These are phyloP conservation scores for Tamias sibiricus DNA, from an alignment of 2,113 vertebrate species.

Conservation along the genomic window DNA sequence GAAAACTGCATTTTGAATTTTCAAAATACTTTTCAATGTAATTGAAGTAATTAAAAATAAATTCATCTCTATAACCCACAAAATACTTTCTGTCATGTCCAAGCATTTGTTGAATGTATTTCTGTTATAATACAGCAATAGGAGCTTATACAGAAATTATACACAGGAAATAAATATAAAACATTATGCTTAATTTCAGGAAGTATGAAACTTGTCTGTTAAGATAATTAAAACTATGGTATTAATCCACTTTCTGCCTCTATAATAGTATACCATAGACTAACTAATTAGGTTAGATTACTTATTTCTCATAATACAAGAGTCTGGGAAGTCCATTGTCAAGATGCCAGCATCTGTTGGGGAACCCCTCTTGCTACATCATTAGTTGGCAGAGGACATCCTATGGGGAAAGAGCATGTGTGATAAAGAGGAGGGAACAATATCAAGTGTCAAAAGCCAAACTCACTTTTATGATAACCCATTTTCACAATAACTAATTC, in stretches of 20 bases:
- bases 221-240: neutral
- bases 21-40: neutral
- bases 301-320: neutral
- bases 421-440: neutral
- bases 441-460: neutral
- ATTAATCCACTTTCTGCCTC: neutral
- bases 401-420: neutral
- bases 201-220: neutral
- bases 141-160: neutral
- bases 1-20: constrained; percentile 5
- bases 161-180: neutral
- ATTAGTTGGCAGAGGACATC: too few species aligned
- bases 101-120: neutral
- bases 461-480: neutral
- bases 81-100: neutral
- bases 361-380: too few species aligned
- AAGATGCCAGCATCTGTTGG: neutral
- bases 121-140: neutral
- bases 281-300: neutral
- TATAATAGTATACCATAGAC: neutral
- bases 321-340: neutral
- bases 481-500: neutral
- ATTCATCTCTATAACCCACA: neutral
- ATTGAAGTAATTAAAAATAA: neutral
- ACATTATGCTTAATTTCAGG: neutral